Evolutionary conservation across 2,888 invertebrate species (phyloP), one percentile per base, ranked within the genome.

Genomic region (Polylopha cassiicola): DNA sequence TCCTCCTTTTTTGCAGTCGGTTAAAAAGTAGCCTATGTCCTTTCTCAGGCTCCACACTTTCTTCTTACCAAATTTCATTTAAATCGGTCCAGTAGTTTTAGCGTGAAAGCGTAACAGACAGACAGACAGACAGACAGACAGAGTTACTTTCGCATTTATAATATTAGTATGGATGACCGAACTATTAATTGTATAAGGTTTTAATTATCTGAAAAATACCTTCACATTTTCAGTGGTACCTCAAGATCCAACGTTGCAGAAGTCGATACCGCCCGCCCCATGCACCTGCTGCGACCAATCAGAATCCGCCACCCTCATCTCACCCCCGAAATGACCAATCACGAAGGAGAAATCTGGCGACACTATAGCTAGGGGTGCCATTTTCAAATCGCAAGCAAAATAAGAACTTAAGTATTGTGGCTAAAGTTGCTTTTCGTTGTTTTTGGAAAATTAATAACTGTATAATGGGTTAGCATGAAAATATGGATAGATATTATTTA

Each of bases 241-340:
- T 34, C 47, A 39, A 50, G 53, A 56, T 48, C 55, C 53, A 61
- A 53, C 57, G 56, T 58, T 48, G 50, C 55, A 55, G 53, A 53
- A 68, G 59, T 73, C 70, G 62, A 69, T 65, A 70, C 39, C 24
- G 22, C 51, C 66, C 82, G 71, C 85, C 85, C 65, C 43, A 43
- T 61, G 62, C 65, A 62, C 58, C 74, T 43, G 69, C 67, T 78
- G 76, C 48, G 50, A 29, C 85, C 79, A 85, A 85, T 82, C 62
- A 60, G 43, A 46, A 33, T 10, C 6, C 9, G 37, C 60, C 67
- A 66, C 68, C 72, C 72, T 62, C 48, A 48, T 49, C 46, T 59
- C 65, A 63, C 74, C 73, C 70, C 49, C 39, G 30, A 37, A 23
- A 44, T 45, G 31, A 20, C 86, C 80, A 86, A 84, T 82, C 58